phyloP scores from a whole-genome alignment of 2,113 vertebrate species.

The Colinus virginianus region DNA sequence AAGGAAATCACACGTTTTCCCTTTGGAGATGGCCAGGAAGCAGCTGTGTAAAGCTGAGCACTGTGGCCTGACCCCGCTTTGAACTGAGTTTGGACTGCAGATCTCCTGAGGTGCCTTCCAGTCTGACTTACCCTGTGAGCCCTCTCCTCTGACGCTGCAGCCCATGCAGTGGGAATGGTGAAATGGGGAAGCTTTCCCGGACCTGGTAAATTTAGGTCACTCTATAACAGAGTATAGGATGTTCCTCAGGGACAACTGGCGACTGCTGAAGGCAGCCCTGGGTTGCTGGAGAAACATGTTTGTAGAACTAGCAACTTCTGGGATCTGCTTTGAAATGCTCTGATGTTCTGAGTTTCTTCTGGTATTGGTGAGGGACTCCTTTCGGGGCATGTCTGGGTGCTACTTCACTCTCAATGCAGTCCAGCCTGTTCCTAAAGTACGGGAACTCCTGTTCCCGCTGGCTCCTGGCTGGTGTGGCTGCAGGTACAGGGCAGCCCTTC shows the following conservation, averaged over 20 bases:
- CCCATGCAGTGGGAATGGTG: not conserved
- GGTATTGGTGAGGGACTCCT: not conserved
- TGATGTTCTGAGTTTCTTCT: not conserved
- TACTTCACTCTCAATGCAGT: rapidly evolving
- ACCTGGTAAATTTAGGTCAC: slow-evolving; percentile 4
- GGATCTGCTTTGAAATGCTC: not conserved
- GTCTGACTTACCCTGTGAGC: not conserved
- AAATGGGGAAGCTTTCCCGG: not conserved
- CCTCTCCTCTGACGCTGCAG: not conserved
- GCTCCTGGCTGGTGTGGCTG: rapidly evolving
- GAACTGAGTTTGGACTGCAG: not conserved
- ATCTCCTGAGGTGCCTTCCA: not conserved
- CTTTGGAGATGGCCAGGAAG: not conserved
- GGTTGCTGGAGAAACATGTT: not conserved
- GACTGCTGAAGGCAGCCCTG: not conserved
- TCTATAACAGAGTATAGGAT: not conserved
- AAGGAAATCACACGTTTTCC: not conserved
- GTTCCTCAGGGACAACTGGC: rapidly evolving
- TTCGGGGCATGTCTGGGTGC: not conserved
- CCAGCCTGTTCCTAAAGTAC: not conserved
- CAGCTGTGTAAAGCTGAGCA: not conserved
- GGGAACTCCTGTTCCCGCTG: not conserved
- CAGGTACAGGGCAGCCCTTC: not conserved
- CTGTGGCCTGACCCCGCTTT: not conserved
- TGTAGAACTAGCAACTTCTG: not conserved